A percentile compares a stretch with the other conserved stretches of the same genome.
These are phyloP conservation scores for Linurgus olivaceus DNA, from an alignment of 2,797 vertebrate species.

Conservation along the genomic window DNA sequence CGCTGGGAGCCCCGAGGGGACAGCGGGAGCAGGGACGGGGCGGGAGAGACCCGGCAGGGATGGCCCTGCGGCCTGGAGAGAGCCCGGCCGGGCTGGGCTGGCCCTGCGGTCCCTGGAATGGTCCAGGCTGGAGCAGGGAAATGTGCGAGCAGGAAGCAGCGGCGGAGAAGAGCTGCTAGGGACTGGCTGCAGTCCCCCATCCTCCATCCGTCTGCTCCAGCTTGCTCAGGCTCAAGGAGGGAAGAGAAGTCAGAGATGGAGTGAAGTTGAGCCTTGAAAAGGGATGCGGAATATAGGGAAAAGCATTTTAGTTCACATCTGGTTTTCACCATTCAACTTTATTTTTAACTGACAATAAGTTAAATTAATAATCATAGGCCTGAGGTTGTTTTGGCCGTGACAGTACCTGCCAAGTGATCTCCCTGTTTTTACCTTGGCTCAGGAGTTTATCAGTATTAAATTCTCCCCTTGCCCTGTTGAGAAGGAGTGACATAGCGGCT, in stretches of 20 bases:
- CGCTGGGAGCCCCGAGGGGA: not conserved
- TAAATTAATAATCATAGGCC: not conserved
- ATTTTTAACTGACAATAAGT: not conserved
- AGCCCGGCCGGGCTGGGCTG: rapidly evolving
- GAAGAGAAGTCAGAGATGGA: too few relatives aligned
- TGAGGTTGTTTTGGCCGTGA: not conserved
- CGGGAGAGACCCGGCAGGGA: not conserved
- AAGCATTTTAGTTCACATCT: not conserved
- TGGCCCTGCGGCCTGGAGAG: too few relatives aligned
- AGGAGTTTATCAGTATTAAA: not conserved
- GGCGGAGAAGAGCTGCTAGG: not conserved
- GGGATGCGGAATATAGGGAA: not conserved
- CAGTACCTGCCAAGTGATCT: not conserved
- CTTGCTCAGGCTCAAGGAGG: not conserved
- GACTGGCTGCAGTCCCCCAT: rapidly evolving
- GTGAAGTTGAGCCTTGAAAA: not conserved
- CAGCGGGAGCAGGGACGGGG: not conserved
- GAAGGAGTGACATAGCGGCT: not conserved
- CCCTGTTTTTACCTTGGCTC: not conserved
- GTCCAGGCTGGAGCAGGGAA: rapidly evolving
- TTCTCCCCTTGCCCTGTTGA: not conserved
- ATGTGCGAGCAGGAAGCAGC: rapidly evolving
- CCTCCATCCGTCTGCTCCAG: not conserved
- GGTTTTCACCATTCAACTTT: not conserved
- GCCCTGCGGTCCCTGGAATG: not conserved